Conservation (phyloP, 2,113 vertebrate species). For the Rhabdornis inornatus region DNA sequence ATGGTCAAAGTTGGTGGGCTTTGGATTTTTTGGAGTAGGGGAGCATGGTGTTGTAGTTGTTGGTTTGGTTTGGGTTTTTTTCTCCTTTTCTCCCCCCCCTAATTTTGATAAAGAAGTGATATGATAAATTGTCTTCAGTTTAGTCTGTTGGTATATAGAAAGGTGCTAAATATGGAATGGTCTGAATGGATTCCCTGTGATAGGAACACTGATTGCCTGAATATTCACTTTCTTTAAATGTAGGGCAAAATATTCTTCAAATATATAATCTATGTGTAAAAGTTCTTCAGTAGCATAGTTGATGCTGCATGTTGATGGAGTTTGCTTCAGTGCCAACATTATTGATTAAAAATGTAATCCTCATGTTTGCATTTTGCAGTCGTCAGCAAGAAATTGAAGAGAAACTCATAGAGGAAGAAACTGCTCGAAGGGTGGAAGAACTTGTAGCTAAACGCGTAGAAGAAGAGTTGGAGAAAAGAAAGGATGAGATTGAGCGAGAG, state of each 20-base stretch:
- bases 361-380: neutral
- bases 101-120: neutral
- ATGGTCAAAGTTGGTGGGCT: neutral
- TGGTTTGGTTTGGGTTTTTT: neutral
- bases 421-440: slow-evolving; percentile 95
- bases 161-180: neutral
- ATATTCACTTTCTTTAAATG: neutral
- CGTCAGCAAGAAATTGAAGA: slow-evolving; percentile 97
- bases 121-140: neutral
- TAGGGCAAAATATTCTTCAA: neutral
- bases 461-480: slow-evolving; percentile 96
- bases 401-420: slow-evolving; percentile 98
- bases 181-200: neutral
- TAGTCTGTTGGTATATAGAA: neutral
- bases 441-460: slow-evolving; percentile 96
- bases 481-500: slow-evolving; percentile 98
- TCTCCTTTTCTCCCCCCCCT: accelerated
- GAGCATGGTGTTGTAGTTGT: neutral
- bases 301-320: neutral
- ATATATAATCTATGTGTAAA: neutral
- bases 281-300: neutral
- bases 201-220: neutral
- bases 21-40: neutral
- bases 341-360: neutral
- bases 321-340: neutral